Evolutionary conservation across 2,888 invertebrate genomes (phyloP).

Genomic region (Epinotia nisella): DNA sequence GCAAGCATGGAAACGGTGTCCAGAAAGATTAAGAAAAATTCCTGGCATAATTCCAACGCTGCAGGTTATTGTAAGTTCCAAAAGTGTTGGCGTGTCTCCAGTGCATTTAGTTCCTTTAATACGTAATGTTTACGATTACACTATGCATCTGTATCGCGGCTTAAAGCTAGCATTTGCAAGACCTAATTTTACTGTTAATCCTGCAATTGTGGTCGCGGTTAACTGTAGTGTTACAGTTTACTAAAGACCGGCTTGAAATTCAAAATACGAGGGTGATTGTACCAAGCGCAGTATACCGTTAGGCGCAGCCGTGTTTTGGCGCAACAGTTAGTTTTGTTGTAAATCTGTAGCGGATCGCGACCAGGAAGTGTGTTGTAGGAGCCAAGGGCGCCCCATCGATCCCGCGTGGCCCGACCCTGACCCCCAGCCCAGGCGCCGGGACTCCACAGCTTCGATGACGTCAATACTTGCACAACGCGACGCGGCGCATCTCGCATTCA

Average conservation of each 20-base stretch:
- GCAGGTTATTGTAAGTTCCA: slow-evolving; percentile 54
- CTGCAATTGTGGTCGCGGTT: slow-evolving; percentile 11
- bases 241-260: slow-evolving; percentile 25
- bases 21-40: slow-evolving; percentile 38
- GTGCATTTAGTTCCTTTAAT: slow-evolving; percentile 47
- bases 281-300: slow-evolving; percentile 34
- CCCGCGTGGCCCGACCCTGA: slow-evolving; percentile 68
- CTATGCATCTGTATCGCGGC: slow-evolving; percentile 7
- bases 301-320: slow-evolving; percentile 37
- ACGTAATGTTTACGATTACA: slow-evolving; percentile 40
- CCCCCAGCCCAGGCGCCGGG: slow-evolving; percentile 55
- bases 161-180: background rate
- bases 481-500: slow-evolving; percentile 4
- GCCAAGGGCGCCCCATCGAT: slow-evolving; percentile 72
- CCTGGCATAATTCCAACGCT: slow-evolving; percentile 55
- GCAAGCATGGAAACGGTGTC: slow-evolving; percentile 29
- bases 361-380: slow-evolving; percentile 48
- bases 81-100: slow-evolving; percentile 55
- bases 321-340: slow-evolving; percentile 41
- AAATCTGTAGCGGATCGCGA: slow-evolving; percentile 8
- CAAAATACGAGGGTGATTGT: slow-evolving; percentile 42
- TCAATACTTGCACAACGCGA: slow-evolving; percentile 44
- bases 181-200: slow-evolving; percentile 2
- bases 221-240: slow-evolving; percentile 6
- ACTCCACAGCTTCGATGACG: slow-evolving; percentile 49